Base-by-base conservation (phyloP, 2,888 invertebrate species). In the Allygus modestus region DNA sequence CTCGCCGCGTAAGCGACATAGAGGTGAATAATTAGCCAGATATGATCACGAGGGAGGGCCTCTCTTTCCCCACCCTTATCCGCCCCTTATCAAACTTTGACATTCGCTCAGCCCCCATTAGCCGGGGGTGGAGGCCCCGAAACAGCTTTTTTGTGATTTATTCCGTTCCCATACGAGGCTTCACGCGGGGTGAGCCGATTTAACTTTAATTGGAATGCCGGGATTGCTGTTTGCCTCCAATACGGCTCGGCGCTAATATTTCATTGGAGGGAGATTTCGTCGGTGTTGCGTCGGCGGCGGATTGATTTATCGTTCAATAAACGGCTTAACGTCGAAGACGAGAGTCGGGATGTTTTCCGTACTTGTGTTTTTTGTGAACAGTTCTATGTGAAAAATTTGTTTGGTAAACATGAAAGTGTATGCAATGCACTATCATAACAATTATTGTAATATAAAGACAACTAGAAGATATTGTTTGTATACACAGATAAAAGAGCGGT, bases 11-110 rank as follows among this genome's bases (percentile, higher is more conserved):
- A n/a, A 11, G 31, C 37, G 28, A 71, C 20, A 37, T 33, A n/a
- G n/a, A 33, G 37, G 28, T 71, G 71, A 33, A 71, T 71, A 71
- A 71, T 71, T 71, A 71, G 71, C 71, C 71, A 51, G 65, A 65
- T 26, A 65, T 65, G 2, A 65, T 26, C 26, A 1, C 26, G 23
- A 23, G 31, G n/a, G 65, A 31, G 65, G 5, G 5, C 26, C 65
- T 23, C 58, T 58, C 23, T 5, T 23, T 23, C n/a, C 51, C 51
- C 15, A 12, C 51, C 51, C 11, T 23, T 58, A 26, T 58, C 26
- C 58, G 12, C 58, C 58, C 58, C 58, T 58, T 58, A 58, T 58
- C 58, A 58, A 58, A 58, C 58, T 58, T 58, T 58, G 58, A 58
- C 58, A 58, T 58, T 58, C 58, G 58, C 58, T 58, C 58, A 51